A percentile compares a stretch with the other conserved stretches of the same genome.
Evolutionary conservation across 1,140 invertebrate species (phyloP).

Genomic region (Pachypsylla venusta): DNA sequence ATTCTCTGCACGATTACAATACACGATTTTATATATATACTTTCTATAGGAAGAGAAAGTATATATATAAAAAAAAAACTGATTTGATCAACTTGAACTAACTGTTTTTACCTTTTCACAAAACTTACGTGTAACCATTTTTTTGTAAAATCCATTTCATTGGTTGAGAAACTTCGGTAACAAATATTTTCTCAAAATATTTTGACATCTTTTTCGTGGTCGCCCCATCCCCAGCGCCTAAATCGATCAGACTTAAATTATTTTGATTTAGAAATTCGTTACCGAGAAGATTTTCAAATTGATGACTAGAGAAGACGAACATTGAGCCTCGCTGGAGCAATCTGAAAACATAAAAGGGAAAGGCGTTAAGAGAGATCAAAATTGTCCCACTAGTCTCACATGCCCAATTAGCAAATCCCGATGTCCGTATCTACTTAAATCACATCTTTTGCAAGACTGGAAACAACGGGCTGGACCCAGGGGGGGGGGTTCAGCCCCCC

Average conservation of each 20-base stretch:
- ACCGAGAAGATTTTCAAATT: constrained; percentile 50
- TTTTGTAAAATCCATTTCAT: constrained; percentile 58
- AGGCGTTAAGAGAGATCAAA: too few species aligned
- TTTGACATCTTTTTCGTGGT: constrained; percentile 60
- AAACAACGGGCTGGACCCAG: too few species aligned
- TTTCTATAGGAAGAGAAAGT: too few species aligned
- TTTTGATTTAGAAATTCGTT: constrained; percentile 29
- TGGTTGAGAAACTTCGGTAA: constrained; percentile 69
- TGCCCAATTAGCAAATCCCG: too few species aligned
- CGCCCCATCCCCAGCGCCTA: constrained; percentile 83
- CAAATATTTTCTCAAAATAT: constrained; percentile 55
- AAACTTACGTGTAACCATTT: constrained; percentile 57
- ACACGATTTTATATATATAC: too few species aligned
- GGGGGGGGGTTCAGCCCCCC: too few species aligned
- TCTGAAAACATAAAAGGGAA: constrained; percentile 40
- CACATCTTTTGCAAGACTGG: too few species aligned
- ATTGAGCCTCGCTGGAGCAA: constrained; percentile 75
- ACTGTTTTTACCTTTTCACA: background rate
- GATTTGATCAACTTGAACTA: too few species aligned
- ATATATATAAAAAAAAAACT: too few species aligned
- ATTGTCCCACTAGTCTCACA: too few species aligned
- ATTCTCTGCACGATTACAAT: too few species aligned
- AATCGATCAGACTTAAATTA: constrained; percentile 51
- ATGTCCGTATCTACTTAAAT: too few species aligned
- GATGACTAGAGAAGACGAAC: constrained; percentile 72